Conservation (phyloP, 2,113 vertebrate species). For the Dissostichus mawsoni region DNA sequence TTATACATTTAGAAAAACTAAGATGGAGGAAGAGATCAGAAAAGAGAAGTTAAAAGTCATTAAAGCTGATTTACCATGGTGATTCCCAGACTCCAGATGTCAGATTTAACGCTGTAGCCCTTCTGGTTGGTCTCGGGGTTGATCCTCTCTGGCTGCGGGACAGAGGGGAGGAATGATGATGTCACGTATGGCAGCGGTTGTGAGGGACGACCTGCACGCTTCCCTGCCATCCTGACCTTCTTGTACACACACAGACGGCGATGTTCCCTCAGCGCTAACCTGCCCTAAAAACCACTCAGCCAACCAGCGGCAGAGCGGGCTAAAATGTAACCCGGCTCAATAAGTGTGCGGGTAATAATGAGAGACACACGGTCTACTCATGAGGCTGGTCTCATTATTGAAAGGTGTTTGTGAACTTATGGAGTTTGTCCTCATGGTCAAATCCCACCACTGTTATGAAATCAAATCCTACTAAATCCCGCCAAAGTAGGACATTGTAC, state of each 20-base stretch:
- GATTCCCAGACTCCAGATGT: slow-evolving; percentile 98
- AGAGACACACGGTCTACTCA: not conserved
- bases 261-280: slow-evolving; percentile 4
- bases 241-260: not conserved
- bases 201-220: not conserved
- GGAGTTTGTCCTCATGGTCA: not conserved
- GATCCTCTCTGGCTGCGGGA: slow-evolving; percentile 94
- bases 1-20: not conserved
- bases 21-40: no score
- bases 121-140: slow-evolving; percentile 98
- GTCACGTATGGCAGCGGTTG: slow-evolving; percentile 7
- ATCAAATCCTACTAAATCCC: no score
- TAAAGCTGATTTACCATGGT: slow-evolving; percentile 87
- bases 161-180: slow-evolving; percentile 21
- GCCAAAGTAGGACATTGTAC: no score
- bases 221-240: not conserved
- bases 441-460: no score
- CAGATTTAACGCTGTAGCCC: slow-evolving; percentile 96
- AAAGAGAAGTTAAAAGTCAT: not conserved
- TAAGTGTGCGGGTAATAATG: not conserved
- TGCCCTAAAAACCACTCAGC: slow-evolving; percentile 16
- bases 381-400: not conserved
- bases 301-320: not conserved
- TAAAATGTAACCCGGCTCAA: slow-evolving; percentile 1
- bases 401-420: not conserved